These are phyloP conservation scores for Excalfactoria chinensis DNA, from an alignment of 2,113 vertebrate genomes.

Conservation along the genomic window DNA sequence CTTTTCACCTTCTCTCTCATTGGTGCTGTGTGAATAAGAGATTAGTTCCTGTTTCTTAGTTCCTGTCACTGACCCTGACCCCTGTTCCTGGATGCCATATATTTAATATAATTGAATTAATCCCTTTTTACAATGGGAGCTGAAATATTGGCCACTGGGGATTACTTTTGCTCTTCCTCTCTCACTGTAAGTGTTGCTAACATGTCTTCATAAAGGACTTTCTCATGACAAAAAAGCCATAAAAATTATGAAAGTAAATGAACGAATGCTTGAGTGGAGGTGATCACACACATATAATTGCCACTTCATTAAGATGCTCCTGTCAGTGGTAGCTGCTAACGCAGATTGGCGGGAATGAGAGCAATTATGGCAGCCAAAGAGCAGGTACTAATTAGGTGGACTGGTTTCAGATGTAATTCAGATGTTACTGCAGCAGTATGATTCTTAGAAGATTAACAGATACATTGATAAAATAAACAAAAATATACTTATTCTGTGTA, in stretches of 20 bases:
- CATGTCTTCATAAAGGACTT: neutral
- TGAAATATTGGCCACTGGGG: constrained; percentile 8
- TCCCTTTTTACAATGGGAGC: constrained; percentile 1
- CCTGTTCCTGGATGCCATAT: neutral
- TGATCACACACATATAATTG: neutral
- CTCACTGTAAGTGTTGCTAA: neutral
- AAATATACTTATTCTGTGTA: neutral
- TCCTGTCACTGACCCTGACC: neutral
- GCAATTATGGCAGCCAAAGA: neutral
- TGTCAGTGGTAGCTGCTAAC: neutral
- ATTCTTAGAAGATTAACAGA: neutral
- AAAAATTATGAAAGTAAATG: neutral
- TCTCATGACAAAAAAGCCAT: neutral
- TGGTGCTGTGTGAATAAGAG: neutral
- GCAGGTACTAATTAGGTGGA: neutral
- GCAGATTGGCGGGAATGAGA: neutral
- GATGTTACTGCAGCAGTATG: neutral
- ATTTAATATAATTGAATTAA: constrained; percentile 46
- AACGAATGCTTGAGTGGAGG: neutral
- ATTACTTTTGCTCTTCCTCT: neutral
- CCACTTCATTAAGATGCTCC: neutral
- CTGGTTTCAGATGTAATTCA: neutral
- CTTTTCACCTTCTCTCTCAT: neutral
- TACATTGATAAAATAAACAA: neutral
- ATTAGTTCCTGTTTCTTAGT: neutral